Conservation (phyloP, 2,888 invertebrate genomes). For the Agrilus cyanescens region DNA sequence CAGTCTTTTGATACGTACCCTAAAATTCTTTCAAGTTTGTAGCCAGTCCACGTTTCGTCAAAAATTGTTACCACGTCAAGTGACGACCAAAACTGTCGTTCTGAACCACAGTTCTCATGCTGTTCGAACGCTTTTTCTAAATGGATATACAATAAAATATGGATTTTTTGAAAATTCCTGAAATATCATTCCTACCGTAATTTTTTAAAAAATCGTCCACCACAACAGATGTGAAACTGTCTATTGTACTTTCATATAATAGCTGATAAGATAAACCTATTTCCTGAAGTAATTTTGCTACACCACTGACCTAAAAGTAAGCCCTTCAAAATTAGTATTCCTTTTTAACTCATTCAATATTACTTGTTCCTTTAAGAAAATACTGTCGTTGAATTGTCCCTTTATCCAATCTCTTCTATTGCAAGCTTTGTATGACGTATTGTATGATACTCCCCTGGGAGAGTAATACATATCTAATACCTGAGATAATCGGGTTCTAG, state of each 20-base stretch:
- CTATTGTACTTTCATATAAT: conserved; percentile 34
- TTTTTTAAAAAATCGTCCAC: conserved; percentile 40
- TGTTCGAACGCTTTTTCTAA: conserved; percentile 17
- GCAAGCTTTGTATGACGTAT: conserved; percentile 45
- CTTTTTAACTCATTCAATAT: conserved; percentile 10
- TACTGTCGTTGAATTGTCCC: conserved; percentile 32
- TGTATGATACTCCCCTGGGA: conserved; percentile 45
- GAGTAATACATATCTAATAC: conserved; percentile 59
- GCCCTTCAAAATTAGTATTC: conserved; percentile 11
- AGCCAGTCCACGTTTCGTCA: conserved; percentile 45
- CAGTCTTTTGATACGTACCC: conserved; percentile 6
- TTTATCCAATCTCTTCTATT: conserved; percentile 40
- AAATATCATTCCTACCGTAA: conserved; percentile 27
- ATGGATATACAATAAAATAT: no score
- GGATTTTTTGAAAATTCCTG: neutral
- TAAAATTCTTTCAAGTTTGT: conserved; percentile 39
- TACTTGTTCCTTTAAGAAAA: conserved; percentile 33
- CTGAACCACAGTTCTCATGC: conserved; percentile 29
- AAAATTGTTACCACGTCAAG: conserved; percentile 46
- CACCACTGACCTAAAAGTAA: conserved; percentile 25
- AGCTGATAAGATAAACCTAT: conserved; percentile 21
- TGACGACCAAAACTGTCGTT: conserved; percentile 30
- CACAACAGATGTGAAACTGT: conserved; percentile 36
- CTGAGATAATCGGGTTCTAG: conserved; percentile 46
- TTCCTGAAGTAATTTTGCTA: conserved; percentile 27